Conservation (phyloP, 1,140 invertebrate genomes). For the Calephelis nemesis region DNA sequence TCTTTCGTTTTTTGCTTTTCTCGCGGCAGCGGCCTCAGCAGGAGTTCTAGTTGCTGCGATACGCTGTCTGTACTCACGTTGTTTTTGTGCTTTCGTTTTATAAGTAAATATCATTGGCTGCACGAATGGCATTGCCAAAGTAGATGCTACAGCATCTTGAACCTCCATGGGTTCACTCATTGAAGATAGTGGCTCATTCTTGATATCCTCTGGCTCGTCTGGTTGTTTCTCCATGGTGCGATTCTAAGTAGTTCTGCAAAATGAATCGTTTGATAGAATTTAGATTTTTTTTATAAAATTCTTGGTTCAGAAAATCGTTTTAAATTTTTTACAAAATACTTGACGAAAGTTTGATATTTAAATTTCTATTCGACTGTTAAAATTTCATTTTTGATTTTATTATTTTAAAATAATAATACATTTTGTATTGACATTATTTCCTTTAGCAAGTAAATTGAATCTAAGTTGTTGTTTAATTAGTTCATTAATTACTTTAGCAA, state of each 20-base stretch:
- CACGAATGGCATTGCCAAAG: constrained; percentile 22
- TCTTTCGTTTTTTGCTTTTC: constrained; percentile 32
- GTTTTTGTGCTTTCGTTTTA: constrained; percentile 36
- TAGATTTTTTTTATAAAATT: background rate
- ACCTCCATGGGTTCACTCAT: constrained; percentile 30
- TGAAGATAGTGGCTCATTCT: constrained; percentile 36
- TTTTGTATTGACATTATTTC: too few species aligned
- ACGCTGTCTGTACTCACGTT: constrained; percentile 43
- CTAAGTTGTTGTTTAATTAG: constrained; percentile 11
- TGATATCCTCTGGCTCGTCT: constrained; percentile 34
- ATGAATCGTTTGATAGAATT: constrained; percentile 17
- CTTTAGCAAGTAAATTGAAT: background rate
- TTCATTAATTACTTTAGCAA: constrained; percentile 2
- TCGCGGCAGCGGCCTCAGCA: constrained; percentile 31
- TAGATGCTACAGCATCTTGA: constrained; percentile 29
- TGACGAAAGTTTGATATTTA: constrained; percentile 14
- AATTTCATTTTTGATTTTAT: constrained; percentile 18
- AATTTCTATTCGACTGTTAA: constrained; percentile 20
- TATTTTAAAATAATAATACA: background rate
- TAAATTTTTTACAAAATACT: constrained; percentile 10
- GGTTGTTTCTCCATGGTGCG: constrained; percentile 30
- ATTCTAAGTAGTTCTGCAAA: constrained; percentile 36
- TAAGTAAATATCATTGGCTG: constrained; percentile 28
- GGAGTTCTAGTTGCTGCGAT: constrained; percentile 38
- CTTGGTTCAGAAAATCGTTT: constrained; percentile 20